Percentiles rank a stretch among this genome's conserved stretches.
phyloP scores from a whole-genome alignment of 2,888 invertebrate species.

The Athetis lepigone region DNA sequence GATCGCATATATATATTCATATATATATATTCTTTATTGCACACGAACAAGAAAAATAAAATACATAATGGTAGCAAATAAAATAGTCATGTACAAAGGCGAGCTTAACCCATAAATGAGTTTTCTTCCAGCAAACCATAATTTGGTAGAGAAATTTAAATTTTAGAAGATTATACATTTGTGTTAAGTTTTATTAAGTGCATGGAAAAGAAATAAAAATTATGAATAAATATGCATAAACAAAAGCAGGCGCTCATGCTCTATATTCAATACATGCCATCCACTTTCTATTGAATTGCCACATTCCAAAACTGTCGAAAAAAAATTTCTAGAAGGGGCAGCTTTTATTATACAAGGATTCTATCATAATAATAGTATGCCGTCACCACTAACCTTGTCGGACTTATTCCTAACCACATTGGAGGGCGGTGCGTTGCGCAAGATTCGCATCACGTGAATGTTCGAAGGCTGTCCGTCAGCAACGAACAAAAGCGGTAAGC shows the following conservation, averaged over 20 bases:
- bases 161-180: neutral
- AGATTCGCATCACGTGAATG: constrained; percentile 94
- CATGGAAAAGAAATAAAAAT: neutral
- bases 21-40: no score
- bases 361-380: constrained; percentile 36
- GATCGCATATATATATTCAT: no score
- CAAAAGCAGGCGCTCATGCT: constrained; percentile 22
- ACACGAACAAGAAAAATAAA: no score
- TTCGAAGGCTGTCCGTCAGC: constrained; percentile 92
- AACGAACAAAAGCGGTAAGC: constrained; percentile 73
- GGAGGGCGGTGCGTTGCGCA: constrained; percentile 96
- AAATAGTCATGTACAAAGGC: no score
- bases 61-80: no score
- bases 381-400: constrained; percentile 93
- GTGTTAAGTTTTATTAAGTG: no score
- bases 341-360: constrained; percentile 5
- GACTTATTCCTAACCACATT: constrained; percentile 96
- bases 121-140: no score
- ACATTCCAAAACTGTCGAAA: no score
- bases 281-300: neutral
- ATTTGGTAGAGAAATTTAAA: no score
- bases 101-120: no score
- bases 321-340: neutral
- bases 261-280: constrained; percentile 18
- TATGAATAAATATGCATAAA: neutral